Percentiles rank a stretch among this genome's conserved stretches.
Conservation (phyloP, 2,888 invertebrate species). For the Drosophila rubida region DNA sequence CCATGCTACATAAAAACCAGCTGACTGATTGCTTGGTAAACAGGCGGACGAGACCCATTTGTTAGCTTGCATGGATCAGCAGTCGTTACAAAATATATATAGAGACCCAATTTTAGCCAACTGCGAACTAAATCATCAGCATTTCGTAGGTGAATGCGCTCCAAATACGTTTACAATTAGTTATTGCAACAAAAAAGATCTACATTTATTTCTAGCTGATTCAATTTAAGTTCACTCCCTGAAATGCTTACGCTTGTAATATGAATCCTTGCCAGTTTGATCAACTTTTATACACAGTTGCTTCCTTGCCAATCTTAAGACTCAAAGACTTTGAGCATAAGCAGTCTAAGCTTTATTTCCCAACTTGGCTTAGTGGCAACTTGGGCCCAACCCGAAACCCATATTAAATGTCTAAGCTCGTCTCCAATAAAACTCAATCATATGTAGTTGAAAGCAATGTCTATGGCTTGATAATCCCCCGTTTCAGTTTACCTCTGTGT, state of each 20-base stretch:
- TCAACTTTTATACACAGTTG: background rate
- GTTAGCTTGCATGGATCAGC: background rate
- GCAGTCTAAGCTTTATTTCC: background rate
- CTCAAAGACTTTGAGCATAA: background rate
- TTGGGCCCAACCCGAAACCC: background rate
- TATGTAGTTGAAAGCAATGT: slow-evolving; percentile 26
- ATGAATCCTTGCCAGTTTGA: background rate
- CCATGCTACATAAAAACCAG: background rate
- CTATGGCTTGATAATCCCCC: slow-evolving; percentile 29
- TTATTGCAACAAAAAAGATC: no score
- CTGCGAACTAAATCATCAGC: no score
- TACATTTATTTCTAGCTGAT: no score
- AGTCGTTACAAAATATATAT: no score
- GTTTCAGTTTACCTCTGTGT: slow-evolving; percentile 34
- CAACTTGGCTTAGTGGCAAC: background rate
- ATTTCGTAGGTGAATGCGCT: no score
- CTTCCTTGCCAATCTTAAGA: background rate
- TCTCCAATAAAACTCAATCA: slow-evolving; percentile 31
- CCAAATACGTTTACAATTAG: no score
- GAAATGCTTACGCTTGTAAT: background rate
- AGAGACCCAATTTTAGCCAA: no score
- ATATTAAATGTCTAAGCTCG: background rate
- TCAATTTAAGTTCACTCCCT: no score
- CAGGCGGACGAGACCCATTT: background rate
- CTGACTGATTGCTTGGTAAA: slow-evolving; percentile 12